Conservation (phyloP, 2,888 invertebrate genomes). For the Harpalus rufipes region DNA sequence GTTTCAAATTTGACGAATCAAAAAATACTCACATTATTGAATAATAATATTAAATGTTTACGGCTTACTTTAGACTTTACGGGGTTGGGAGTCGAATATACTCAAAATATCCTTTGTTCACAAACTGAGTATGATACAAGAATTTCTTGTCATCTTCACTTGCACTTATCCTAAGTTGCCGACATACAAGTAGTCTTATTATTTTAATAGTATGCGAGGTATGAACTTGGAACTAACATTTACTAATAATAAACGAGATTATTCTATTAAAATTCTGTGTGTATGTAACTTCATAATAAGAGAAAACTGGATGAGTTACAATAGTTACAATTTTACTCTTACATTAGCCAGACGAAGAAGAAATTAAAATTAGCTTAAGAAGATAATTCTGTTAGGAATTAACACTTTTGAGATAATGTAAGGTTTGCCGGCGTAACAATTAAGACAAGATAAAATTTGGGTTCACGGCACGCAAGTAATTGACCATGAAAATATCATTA, state of each 20-base stretch:
- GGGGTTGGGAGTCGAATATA: too few species aligned
- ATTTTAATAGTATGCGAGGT: neutral
- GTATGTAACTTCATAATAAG: neutral
- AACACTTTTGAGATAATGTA: neutral
- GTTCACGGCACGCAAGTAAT: neutral
- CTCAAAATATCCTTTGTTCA: neutral
- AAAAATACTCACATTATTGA: too few species aligned
- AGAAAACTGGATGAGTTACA: neutral
- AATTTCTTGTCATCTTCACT: neutral
- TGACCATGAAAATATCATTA: neutral
- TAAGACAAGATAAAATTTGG: constrained; percentile 3
- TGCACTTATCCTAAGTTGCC: neutral
- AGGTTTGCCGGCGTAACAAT: neutral
- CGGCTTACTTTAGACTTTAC: too few species aligned
- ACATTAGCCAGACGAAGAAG: neutral
- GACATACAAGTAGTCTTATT: neutral
- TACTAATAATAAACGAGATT: neutral
- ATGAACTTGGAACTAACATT: neutral
- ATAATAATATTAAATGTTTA: too few species aligned
- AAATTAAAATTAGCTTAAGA: constrained; percentile 6
- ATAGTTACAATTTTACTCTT: too few species aligned
- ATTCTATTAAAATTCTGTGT: neutral
- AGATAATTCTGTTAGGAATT: neutral
- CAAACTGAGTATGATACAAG: neutral
- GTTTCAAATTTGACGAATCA: too few species aligned